These are phyloP conservation scores for Prorops nasuta DNA, from an alignment of 1,140 invertebrate genomes.

Conservation along the genomic window DNA sequence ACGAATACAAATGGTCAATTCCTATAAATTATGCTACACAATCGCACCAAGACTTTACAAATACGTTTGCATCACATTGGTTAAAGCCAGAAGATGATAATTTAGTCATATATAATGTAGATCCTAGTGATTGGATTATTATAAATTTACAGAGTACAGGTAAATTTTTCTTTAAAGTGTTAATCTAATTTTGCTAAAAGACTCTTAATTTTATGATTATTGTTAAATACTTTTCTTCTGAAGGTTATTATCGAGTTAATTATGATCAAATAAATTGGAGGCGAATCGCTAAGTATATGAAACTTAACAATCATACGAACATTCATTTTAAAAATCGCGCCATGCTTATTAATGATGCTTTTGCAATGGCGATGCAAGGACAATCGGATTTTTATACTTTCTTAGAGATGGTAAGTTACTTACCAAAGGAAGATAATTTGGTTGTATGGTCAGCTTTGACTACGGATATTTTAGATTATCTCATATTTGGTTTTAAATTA, in stretches of 20 bases:
- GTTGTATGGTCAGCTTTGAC: slow-evolving; percentile 66
- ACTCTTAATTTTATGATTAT: no score
- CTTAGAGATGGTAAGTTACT: slow-evolving; percentile 61
- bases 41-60: slow-evolving; percentile 41
- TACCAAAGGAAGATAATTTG: slow-evolving; percentile 63
- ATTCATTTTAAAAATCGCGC: slow-evolving; percentile 73
- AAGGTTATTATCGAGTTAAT: slow-evolving; percentile 65
- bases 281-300: slow-evolving; percentile 54
- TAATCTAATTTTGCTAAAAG: no score
- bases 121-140: slow-evolving; percentile 54
- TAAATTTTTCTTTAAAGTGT: slow-evolving; percentile 23
- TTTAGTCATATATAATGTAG: slow-evolving; percentile 41
- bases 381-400: slow-evolving; percentile 55
- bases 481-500: neutral
- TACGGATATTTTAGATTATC: slow-evolving; percentile 44
- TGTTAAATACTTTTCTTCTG: slow-evolving; percentile 6
- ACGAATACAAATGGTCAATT: slow-evolving; percentile 11
- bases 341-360: slow-evolving; percentile 75
- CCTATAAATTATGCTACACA: slow-evolving; percentile 56
- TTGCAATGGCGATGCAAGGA: slow-evolving; percentile 65
- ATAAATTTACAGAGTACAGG: slow-evolving; percentile 58
- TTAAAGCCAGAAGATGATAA: slow-evolving; percentile 35
- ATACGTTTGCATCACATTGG: slow-evolving; percentile 47
- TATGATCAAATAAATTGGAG: slow-evolving; percentile 63
- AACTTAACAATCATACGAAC: slow-evolving; percentile 42